These are phyloP conservation scores for Phalacrocorax aristotelis DNA, from an alignment of 2,113 vertebrate genomes.

Conservation along the genomic window DNA sequence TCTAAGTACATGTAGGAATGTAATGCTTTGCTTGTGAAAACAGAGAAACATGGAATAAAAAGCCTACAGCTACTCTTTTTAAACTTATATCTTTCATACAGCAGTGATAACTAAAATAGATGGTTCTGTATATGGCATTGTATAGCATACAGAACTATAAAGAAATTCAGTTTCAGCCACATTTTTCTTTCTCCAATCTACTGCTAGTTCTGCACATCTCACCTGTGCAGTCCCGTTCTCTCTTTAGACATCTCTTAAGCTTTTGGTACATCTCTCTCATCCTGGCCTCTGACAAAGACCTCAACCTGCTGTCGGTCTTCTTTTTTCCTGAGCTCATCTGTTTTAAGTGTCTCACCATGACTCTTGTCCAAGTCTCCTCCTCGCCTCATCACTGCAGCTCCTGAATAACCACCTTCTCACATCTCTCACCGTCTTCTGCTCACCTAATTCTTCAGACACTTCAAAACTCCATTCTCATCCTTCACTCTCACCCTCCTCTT, in stretches of 20 bases:
- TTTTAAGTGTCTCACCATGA: not conserved
- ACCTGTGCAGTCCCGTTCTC: not conserved
- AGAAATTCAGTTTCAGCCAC: not conserved
- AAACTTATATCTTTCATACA: not conserved
- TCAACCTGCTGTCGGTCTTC: not conserved
- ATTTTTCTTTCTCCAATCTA: not conserved
- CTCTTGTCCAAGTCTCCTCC: not conserved
- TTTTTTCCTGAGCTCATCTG: not conserved
- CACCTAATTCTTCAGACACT: not conserved
- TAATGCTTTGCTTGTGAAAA: not conserved
- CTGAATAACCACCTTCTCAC: fast-evolving
- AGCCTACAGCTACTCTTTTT: not conserved
- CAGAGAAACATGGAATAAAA: not conserved
- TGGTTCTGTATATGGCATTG: not conserved
- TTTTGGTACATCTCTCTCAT: not conserved
- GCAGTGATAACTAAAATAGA: not conserved
- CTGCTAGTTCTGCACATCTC: not conserved
- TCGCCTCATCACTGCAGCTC: not conserved
- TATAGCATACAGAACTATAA: not conserved
- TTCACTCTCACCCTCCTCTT: not conserved
- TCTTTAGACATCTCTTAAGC: not conserved
- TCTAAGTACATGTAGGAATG: not conserved
- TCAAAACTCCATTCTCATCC: not conserved
- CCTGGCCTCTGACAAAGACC: not conserved
- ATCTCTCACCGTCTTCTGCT: not conserved